Conservation (phyloP, 2,888 invertebrate genomes). For the Xestobium rufovillosum region DNA sequence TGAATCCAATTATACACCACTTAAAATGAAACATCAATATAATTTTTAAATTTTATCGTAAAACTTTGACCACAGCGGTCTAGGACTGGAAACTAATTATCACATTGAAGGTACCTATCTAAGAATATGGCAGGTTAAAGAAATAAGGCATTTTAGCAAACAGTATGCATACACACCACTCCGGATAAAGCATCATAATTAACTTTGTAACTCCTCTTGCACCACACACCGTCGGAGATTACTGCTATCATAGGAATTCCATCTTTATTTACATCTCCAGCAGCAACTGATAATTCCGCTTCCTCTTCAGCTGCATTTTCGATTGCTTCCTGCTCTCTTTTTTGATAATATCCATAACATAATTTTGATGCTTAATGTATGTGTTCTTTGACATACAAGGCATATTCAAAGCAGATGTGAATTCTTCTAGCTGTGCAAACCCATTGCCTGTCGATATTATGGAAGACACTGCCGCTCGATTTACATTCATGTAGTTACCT, state of each 20-base stretch:
- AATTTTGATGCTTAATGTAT: constrained; percentile 6
- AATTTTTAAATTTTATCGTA: too few species aligned
- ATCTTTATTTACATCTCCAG: constrained; percentile 15
- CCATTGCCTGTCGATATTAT: constrained; percentile 8
- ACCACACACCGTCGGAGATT: constrained; percentile 14
- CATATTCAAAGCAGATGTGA: constrained; percentile 5
- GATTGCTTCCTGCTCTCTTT: constrained; percentile 12
- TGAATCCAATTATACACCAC: constrained; percentile 12
- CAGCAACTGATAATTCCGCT: constrained; percentile 15
- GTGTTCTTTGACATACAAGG: constrained; percentile 10
- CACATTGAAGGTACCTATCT: too few species aligned
- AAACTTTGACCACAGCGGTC: too few species aligned
- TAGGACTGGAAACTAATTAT: too few species aligned
- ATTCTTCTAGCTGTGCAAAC: constrained; percentile 7
- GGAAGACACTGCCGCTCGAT: constrained; percentile 6
- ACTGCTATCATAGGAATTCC: constrained; percentile 18
- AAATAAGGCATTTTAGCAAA: too few species aligned
- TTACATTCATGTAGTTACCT: constrained; percentile 6
- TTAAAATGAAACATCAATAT: constrained; percentile 24
- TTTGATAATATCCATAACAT: constrained; percentile 8
- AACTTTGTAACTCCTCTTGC: constrained; percentile 14
- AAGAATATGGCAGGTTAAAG: too few species aligned
- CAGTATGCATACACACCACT: too few species aligned
- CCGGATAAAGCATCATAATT: too few species aligned
- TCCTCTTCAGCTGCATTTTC: constrained; percentile 20